Base-by-base conservation (phyloP, 2,113 vertebrate species). In the Collichthys lucidus region DNA sequence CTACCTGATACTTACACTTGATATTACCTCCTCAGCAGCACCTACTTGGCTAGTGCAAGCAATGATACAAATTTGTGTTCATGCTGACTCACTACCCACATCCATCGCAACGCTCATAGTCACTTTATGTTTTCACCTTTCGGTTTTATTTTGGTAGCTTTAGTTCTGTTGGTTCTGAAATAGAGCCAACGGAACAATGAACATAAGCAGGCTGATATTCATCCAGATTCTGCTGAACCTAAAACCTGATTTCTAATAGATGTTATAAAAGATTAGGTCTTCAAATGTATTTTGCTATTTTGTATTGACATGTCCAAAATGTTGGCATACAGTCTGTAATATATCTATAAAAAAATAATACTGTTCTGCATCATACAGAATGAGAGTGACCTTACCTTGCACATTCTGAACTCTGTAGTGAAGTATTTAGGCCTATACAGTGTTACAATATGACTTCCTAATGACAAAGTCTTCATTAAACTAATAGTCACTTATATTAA, bases 401-500 rank as follows among this genome's bases (percentile, higher is more conserved):
- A 26, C 24, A 66, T 60, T 12, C 11, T 35, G 16, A 8, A 29
- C 72, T 56, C 40, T 31, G 9, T 35, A 31, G 6, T 40, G 16
- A 3, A 52, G 17, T 1, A 29, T 35, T 16, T 35, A 59, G n/a
- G 26, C 40, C 49, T n/a, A 40, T 29, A 16, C 59, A 72, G 73
- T 50, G 15, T 68, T 74, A 59, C 31, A 74, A 74, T 24, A 53
- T 64, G 46, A 82, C 35, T 56, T 31, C 3, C 59, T 84, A 70
- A 87, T 86, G 71, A 69, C 73, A 78, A 80, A 61, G 26, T 61
- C 70, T 67, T 84, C 67, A 83, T 85, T 79, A 78, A 80, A 86
- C 24, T 75, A 82, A 85, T 70, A 79, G 76, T 84, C 74, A 59
- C 50, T 79, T 62, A 20, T 74, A 83, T 77, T 79, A 76, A 86